phyloP scores from a whole-genome alignment of 2,113 vertebrate genomes.

The Halcyon malimbica region DNA sequence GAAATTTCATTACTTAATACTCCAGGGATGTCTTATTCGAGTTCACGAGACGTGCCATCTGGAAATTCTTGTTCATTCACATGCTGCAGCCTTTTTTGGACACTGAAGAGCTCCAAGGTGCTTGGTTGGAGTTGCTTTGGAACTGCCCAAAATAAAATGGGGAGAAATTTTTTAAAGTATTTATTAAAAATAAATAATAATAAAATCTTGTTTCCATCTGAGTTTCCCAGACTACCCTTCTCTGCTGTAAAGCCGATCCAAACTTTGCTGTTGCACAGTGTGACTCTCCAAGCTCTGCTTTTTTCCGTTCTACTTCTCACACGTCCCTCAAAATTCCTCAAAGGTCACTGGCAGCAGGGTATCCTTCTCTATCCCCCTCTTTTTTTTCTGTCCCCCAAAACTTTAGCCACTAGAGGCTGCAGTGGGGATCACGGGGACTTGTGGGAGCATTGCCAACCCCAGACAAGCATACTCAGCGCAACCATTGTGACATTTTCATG shows the following conservation, averaged over 20 bases:
- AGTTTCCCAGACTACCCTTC: neutral
- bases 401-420: neutral
- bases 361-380: neutral
- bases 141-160: conserved; percentile 1
- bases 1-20: conserved; percentile 49
- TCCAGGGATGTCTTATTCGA: conserved; percentile 26
- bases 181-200: neutral
- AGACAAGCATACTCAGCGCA: accelerated
- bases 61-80: conserved; percentile 49
- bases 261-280: neutral
- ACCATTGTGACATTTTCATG: accelerated
- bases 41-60: neutral
- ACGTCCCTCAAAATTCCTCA: neutral
- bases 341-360: neutral
- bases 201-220: neutral
- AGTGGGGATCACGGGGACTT: neutral
- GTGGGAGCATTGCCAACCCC: neutral
- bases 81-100: conserved; percentile 45
- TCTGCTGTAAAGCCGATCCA: neutral
- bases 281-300: neutral
- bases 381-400: neutral
- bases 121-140: conserved; percentile 6
- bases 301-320: neutral
- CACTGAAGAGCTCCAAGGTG: neutral
- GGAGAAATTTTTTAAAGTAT: neutral